These are phyloP conservation scores for Boulengeromyrus knoepffleri DNA, from an alignment of 2,113 vertebrate genomes.

Conservation along the genomic window DNA sequence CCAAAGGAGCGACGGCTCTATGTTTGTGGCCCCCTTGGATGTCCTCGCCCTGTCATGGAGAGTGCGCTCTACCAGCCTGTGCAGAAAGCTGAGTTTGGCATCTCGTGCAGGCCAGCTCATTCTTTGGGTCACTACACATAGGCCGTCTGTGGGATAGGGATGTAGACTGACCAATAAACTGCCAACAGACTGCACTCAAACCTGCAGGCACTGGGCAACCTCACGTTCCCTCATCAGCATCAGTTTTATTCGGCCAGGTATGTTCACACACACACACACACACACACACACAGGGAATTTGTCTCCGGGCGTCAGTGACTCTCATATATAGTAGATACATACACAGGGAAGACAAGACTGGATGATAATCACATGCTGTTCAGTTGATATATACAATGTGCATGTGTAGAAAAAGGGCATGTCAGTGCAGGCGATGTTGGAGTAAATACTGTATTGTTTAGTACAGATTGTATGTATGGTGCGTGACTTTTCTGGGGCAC, in stretches of 20 bases:
- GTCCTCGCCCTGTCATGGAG: not conserved
- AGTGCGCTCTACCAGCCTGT: not conserved
- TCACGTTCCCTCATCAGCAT: not conserved
- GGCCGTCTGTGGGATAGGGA: not conserved
- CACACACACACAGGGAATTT: not conserved
- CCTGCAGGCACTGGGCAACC: not conserved
- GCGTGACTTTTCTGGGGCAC: not conserved
- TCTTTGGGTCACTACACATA: not conserved
- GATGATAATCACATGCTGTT: not conserved
- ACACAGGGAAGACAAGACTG: not conserved
- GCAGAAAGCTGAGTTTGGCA: not conserved
- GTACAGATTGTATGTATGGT: not conserved
- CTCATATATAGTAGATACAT: not conserved
- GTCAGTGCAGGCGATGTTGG: not conserved
- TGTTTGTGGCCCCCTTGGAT: not conserved
- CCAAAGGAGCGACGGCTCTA: not conserved
- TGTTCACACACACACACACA: not conserved
- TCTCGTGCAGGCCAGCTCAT: not conserved
- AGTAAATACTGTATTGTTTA: not conserved
- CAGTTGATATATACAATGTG: not conserved
- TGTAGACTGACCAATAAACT: not conserved
- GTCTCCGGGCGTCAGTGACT: not conserved
- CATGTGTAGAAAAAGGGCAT: not conserved
- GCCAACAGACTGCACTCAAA: not conserved
- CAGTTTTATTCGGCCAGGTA: not conserved